Conservation (phyloP, 1,140 invertebrate genomes). For the Globodera ellingtonae region DNA sequence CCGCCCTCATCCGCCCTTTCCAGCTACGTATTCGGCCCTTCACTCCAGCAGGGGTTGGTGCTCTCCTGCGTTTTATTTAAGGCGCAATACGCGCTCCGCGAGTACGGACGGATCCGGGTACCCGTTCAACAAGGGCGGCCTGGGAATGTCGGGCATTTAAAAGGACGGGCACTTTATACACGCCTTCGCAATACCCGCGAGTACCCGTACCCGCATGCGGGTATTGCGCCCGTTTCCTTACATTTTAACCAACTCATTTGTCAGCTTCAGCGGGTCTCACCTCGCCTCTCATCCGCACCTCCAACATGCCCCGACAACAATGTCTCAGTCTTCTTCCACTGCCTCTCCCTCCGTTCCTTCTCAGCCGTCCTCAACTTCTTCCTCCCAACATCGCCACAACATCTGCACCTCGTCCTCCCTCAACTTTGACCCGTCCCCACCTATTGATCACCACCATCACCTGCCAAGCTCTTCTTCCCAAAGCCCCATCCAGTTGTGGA, state of each 20-base stretch:
- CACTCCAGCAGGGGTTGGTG: slow-evolving; percentile 8
- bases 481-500: slow-evolving; percentile 1
- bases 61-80: too few relatives aligned
- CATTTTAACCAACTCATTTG: too few relatives aligned
- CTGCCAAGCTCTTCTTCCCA: neutral
- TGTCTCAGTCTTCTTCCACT: neutral
- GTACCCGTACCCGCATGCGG: too few relatives aligned
- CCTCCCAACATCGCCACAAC: neutral
- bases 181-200: too few relatives aligned
- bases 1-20: slow-evolving; percentile 22
- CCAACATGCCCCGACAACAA: neutral
- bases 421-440: neutral
- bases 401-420: neutral
- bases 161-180: too few relatives aligned
- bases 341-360: neutral
- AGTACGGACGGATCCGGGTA: too few relatives aligned
- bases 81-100: too few relatives aligned
- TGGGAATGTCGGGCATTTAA: too few relatives aligned
- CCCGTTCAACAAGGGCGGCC: too few relatives aligned
- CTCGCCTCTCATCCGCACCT: neutral
- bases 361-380: neutral
- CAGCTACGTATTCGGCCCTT: slow-evolving; percentile 19
- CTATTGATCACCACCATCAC: neutral
- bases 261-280: too few relatives aligned
- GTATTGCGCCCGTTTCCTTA: too few relatives aligned